These are phyloP conservation scores for Corticium candelabrum DNA, from an alignment of 37 sponge, comb jelly and placozoan genomes.

Conservation along the genomic window DNA sequence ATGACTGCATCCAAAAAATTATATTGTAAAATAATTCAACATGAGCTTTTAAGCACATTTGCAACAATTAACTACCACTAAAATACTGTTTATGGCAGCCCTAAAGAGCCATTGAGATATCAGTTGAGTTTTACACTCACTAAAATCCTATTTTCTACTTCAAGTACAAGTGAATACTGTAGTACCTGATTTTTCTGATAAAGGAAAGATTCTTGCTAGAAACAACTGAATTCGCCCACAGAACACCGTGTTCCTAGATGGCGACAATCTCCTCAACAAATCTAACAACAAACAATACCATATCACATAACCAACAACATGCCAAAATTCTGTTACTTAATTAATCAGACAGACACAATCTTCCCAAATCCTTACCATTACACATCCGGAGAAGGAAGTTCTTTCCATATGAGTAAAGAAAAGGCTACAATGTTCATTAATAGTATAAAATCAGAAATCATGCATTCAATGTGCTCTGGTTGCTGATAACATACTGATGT, in stretches of 20 bases:
- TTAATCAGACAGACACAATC: not conserved
- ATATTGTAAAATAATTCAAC: too few species aligned
- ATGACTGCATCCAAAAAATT: too few species aligned
- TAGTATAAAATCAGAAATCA: not conserved
- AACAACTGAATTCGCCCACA: constrained; percentile 97
- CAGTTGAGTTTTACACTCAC: not conserved
- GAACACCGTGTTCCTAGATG: constrained; percentile 87
- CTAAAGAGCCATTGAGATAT: not conserved
- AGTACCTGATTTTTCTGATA: constrained; percentile 80
- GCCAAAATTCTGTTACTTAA: not conserved
- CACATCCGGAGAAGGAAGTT: constrained; percentile 77
- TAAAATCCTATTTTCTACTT: not conserved
- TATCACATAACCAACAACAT: not conserved
- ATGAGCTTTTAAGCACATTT: too few species aligned
- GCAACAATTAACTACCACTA: too few species aligned
- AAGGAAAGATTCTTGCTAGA: constrained; percentile 87
- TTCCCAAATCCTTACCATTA: constrained; percentile 19
- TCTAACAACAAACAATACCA: constrained; percentile 25
- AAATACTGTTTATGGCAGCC: too few species aligned
- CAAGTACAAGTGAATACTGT: not conserved
- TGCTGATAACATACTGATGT: not conserved
- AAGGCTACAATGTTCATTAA: constrained; percentile 13
- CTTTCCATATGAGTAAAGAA: constrained; percentile 72
- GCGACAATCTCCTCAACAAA: constrained; percentile 75
- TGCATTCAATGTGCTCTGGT: too few species aligned